Base-by-base conservation (phyloP, 2,888 invertebrate species). In the Tenthredo notha region DNA sequence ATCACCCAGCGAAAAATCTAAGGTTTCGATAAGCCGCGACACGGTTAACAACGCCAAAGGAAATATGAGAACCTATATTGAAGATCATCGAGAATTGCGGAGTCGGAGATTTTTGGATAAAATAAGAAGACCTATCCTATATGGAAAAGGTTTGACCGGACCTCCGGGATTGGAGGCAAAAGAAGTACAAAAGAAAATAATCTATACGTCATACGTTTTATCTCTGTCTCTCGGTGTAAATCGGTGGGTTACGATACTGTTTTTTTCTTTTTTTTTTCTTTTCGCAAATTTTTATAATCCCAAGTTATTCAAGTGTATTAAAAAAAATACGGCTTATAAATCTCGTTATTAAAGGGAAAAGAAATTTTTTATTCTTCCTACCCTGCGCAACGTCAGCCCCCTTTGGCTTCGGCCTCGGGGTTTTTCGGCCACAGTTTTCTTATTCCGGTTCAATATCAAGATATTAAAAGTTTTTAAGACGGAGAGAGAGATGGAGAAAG, bases 381-480 rank as follows among this genome's bases (percentile, higher is more conserved):
- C n/a, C 18, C n/a, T 50, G 47, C 47, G 15, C 15, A 12, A 18
- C 50, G 5, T 50, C 50, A 50, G 15, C n/a, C n/a, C 18, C 50
- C n/a, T 2, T 54, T n/a, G n/a, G 54, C n/a, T 1, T 54, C n/a
- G 7, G 54, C 54, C n/a, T 7, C 54, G 54, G n/a, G 54, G n/a
- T n/a, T 54, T 54, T 61, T 50, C 33, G 54, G 77, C 50, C 54
- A 54, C 77, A 50, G 78, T 78, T 37, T 78, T 78, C 78, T 78
- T 78, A 78, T 78, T 78, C 78, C 40, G 40, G 80, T 80, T 58
- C 58, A 80, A 58, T 58, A 80, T 80, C 58, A 61, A 61, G 80
- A 61, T 80, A 80, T 80, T 80, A 80, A 80, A 80, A 80, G 80
- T 80, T 80, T 61, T 2, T 12, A 78, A 78, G 78, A 78, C 43